Evolutionary conservation across 2,797 vertebrate species (phyloP), one percentile per base, ranked within the genome.

Genomic region (Malacoctenus gilli): DNA sequence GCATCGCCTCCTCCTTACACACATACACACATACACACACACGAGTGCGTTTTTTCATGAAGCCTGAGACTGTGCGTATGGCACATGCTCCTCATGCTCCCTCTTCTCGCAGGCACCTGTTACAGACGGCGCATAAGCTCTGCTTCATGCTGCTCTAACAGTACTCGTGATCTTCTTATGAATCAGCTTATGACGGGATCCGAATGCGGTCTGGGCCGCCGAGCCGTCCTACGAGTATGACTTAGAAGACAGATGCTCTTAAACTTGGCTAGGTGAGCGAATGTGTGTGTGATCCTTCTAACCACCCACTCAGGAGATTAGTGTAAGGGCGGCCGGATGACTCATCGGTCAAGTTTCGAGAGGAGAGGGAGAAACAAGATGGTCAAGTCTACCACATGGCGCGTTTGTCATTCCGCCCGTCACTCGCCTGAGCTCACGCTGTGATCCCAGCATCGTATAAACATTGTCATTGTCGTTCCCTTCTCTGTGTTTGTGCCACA

Each of bases 231-330:
- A 76, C 51, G 10, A 65, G 30, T 58, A 49, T 79, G 71, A 80
- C 56, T 72, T 76, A 36, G 41, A 65, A 75, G 69, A 75, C 72
- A 82, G 77, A 86, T 78, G 80, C 69, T 70, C 59, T 43, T 65
- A 49, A 80, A 78, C 60, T 54, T 66, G 80, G 58, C 63, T 23
- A 48, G 62, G 61, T 71, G 40, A 63, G 64, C 55, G 32, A 50
- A 58, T 65, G 59, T 48, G 55, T 54, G 47, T 59, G 57, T 22
- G 49, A 61, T 59, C 55, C 54, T 47, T 62, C 68, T 47, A 52
- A 73, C 72, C 68, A 66, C 75, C 74, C 78, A 80, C 82, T 79
- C 58, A 18, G 68, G 48, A 53, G 68, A 83, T 85, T 72, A 79
- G 74, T 77, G 47, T 71, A 74, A 74, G 49, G 69, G 55, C 66